Evolutionary conservation across 2,113 vertebrate species (phyloP).

Genomic region (Corythornis vintsioides): DNA sequence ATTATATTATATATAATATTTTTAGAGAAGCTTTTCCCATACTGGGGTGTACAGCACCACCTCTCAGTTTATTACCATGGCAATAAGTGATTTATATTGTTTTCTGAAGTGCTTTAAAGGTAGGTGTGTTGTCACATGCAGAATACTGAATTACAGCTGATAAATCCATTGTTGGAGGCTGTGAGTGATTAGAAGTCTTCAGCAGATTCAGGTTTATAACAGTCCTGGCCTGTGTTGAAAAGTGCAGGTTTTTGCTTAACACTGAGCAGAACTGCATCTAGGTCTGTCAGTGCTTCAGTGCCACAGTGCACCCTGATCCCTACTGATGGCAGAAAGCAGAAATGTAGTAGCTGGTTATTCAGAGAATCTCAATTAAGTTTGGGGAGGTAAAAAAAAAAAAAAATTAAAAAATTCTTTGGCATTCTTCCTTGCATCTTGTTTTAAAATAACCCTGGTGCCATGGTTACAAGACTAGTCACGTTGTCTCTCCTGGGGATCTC

Average conservation of each 20-base stretch:
- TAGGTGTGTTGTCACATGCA: not conserved
- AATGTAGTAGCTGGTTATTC: not conserved
- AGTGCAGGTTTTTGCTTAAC: not conserved
- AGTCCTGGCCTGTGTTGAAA: not conserved
- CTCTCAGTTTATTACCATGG: not conserved
- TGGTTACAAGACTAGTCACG: constrained; percentile 35
- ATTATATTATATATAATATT: no score
- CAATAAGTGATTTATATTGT: not conserved
- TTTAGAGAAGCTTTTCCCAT: not conserved
- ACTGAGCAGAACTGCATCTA: not conserved
- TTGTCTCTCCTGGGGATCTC: not conserved
- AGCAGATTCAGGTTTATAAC: not conserved
- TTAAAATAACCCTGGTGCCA: constrained; percentile 48
- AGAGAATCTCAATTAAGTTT: not conserved
- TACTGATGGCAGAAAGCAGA: not conserved
- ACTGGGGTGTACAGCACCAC: not conserved
- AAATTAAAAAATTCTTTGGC: not conserved
- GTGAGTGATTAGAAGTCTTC: not conserved
- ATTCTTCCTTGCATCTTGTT: constrained; percentile 7
- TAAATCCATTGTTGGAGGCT: not conserved
- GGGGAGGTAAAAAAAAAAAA: not conserved
- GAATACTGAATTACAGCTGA: not conserved
- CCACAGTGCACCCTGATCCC: not conserved
- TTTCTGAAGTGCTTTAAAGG: not conserved
- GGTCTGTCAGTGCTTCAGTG: not conserved